These are phyloP conservation scores for Dasypus novemcinctus DNA, from an alignment of 2,113 vertebrate genomes.

Conservation along the genomic window DNA sequence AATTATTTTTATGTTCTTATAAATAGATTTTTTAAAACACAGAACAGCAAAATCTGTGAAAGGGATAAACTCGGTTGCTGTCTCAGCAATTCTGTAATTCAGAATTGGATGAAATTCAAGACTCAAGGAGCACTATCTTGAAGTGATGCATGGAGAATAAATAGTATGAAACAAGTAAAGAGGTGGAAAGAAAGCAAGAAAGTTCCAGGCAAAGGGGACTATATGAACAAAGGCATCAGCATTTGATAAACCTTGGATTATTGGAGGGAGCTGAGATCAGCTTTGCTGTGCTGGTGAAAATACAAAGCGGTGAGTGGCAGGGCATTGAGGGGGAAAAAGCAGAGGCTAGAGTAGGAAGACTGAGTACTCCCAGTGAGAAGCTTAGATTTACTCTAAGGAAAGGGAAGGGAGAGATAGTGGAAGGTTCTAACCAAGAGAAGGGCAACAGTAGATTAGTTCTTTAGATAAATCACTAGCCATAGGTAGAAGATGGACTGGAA, in stretches of 20 bases:
- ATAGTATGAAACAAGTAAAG: background rate
- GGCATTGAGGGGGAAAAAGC: background rate
- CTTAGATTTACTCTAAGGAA: background rate
- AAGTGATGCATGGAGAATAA: background rate
- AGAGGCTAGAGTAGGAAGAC: background rate
- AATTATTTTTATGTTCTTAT: background rate
- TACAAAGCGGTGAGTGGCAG: background rate
- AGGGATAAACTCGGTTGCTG: background rate
- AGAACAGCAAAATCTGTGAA: background rate
- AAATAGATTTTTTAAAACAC: background rate
- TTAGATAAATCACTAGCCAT: background rate
- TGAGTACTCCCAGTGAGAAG: background rate
- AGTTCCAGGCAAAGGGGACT: background rate
- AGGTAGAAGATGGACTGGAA: background rate
- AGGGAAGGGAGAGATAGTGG: background rate
- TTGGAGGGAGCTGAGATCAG: too few species aligned
- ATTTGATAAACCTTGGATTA: background rate
- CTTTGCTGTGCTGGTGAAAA: background rate
- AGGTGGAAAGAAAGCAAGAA: background rate
- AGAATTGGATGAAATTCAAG: background rate
- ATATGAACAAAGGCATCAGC: background rate
- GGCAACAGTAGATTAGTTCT: background rate
- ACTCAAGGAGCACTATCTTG: too few species aligned
- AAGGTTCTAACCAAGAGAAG: background rate
- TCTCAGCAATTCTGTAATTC: too few species aligned